phyloP scores from a whole-genome alignment of 2,113 vertebrate species.

The Platanista minor region DNA sequence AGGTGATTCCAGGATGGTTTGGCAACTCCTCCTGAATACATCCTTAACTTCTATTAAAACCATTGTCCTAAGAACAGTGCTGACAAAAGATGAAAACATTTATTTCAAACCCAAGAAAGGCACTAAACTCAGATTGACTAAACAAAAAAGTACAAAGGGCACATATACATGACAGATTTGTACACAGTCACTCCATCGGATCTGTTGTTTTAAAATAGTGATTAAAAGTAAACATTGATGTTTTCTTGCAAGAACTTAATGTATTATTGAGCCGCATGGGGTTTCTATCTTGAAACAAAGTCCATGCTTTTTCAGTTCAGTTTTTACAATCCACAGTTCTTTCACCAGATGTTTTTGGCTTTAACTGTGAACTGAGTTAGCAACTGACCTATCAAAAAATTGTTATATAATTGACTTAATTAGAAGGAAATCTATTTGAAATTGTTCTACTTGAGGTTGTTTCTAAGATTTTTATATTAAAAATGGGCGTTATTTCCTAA shows the following conservation, averaged over 20 bases:
- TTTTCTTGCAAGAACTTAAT: slow-evolving; percentile 70
- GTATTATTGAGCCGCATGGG: slow-evolving; percentile 75
- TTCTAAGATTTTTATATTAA: slow-evolving; percentile 81
- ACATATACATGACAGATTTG: slow-evolving; percentile 55
- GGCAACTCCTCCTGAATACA: slow-evolving; percentile 66
- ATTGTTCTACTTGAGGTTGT: slow-evolving; percentile 76
- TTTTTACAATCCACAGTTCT: slow-evolving; percentile 66
- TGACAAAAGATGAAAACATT: slow-evolving; percentile 35
- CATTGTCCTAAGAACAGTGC: slow-evolving; percentile 41
- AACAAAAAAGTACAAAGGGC: slow-evolving; percentile 50
- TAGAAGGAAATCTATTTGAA: slow-evolving; percentile 77
- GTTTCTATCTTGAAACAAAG: slow-evolving; percentile 74
- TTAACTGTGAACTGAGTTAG: slow-evolving; percentile 73
- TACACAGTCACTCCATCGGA: slow-evolving; percentile 44
- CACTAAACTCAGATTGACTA: slow-evolving; percentile 4
- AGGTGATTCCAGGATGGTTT: slow-evolving; percentile 71
- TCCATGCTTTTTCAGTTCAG: slow-evolving; percentile 67
- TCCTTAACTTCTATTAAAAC: slow-evolving; percentile 56
- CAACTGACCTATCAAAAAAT: slow-evolving; percentile 72
- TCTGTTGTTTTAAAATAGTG: slow-evolving; percentile 58
- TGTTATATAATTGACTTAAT: slow-evolving; percentile 68
- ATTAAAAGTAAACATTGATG: slow-evolving; percentile 69
- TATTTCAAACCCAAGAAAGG: slow-evolving; percentile 47
- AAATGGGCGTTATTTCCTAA: slow-evolving; percentile 73
- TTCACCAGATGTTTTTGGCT: slow-evolving; percentile 60